Base-by-base conservation (phyloP, 30 jellyfish, hydroid and myxozoan species). In the Rhopilema esculentum region DNA sequence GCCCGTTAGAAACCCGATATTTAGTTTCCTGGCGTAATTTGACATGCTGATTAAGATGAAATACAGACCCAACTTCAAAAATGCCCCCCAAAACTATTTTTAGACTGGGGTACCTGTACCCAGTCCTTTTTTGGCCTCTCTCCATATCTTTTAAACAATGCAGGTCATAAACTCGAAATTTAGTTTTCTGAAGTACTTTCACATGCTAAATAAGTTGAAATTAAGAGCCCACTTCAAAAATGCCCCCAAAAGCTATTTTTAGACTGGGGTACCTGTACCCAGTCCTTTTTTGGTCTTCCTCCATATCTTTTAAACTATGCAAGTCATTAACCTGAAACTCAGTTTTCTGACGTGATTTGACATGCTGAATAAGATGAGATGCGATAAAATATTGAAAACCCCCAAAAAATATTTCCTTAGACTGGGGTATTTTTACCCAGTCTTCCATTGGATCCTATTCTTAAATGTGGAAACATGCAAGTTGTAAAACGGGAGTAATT, bases 31-130 rank as follows among this genome's bases (percentile, higher is more conserved):
- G 31, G 48, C 84, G 27, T 32, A 72, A 17, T 25, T 72, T 72
- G 71, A 72, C 29, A 27, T 49, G 84, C 69, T 31, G 26, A 72
- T 31, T 19, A 72, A 33, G 57, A 72, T 72, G 84, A 32, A 69
- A 72, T 23, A 29, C 84, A 72, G 84, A 72, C 31, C 84, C 84
- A 25, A 72, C 69, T 23, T 49, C 20, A 27, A 72, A 72, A 72
- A 49, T 72, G 84, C 84, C 69, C 27, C 84, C 69, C 4, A 72
- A 16, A 22, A 69, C 69, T 72, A 72, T 72, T 72, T 72, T 72
- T 72, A 22, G 84, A 72, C 27, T 21, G 69, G 84, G 84, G 69
- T 33, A 49, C 84, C 48, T 49, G 71, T 32, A 23, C 69, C 84
- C 84, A 72, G 66, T 49, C 84, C 84, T 72, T 69, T 23, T 23